Evolutionary conservation across 1,140 invertebrate genomes (phyloP).

Genomic region (Lerema accius): DNA sequence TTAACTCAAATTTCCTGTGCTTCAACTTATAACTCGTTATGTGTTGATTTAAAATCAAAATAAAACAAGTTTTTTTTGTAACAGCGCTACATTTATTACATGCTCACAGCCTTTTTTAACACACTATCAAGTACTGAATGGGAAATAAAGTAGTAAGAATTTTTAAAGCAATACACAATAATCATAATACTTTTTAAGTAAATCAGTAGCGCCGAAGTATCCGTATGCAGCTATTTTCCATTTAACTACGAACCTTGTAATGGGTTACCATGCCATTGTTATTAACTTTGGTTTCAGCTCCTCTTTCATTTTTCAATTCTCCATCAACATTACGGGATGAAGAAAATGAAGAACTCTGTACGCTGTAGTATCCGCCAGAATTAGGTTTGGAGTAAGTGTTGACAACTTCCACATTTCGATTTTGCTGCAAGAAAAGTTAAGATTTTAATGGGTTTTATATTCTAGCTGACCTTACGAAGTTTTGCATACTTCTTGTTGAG

Average conservation of each 20-base stretch:
- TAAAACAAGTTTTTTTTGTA: constrained; percentile 10
- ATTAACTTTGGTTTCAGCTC: constrained; percentile 86
- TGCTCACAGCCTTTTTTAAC: constrained; percentile 27
- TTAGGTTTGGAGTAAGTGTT: constrained; percentile 78
- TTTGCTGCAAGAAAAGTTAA: constrained; percentile 69
- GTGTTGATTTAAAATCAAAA: neutral
- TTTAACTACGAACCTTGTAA: constrained; percentile 83
- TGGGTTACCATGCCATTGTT: constrained; percentile 88
- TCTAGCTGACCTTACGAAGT: neutral
- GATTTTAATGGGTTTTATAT: neutral
- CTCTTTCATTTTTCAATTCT: constrained; percentile 80
- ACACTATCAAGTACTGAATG: constrained; percentile 9
- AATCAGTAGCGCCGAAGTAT: constrained; percentile 7
- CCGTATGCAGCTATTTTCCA: neutral
- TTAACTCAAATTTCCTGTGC: neutral
- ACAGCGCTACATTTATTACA: constrained; percentile 22
- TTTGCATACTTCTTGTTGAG: neutral
- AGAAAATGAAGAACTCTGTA: constrained; percentile 86
- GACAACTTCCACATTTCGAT: constrained; percentile 82
- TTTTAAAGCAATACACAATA: neutral
- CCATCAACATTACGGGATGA: constrained; percentile 84
- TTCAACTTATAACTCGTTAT: neutral
- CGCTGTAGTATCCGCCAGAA: constrained; percentile 78
- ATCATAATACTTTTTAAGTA: no score
- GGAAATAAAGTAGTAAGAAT: constrained; percentile 3